A percentile compares a stretch with the other conserved stretches of the same genome.
Evolutionary conservation across 1,140 invertebrate species (phyloP).

Genomic region (Apis dorsata): DNA sequence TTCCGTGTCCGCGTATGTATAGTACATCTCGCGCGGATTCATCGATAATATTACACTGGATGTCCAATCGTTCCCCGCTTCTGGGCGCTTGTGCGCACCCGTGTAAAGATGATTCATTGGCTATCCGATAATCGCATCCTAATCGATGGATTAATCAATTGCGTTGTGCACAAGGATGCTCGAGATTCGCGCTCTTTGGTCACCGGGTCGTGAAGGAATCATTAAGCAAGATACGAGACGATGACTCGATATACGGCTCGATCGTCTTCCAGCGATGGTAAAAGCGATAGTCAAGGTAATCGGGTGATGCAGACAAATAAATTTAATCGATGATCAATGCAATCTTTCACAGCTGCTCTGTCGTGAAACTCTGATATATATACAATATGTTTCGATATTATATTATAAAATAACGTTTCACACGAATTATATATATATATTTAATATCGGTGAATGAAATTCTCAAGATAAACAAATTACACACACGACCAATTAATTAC

Average conservation of each 20-base stretch:
- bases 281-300: slow-evolving; percentile 24
- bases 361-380: background rate
- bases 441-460: too few species aligned
- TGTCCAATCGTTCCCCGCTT: slow-evolving; percentile 54
- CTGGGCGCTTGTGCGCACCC: background rate
- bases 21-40: slow-evolving; percentile 33
- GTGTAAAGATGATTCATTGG: slow-evolving; percentile 23
- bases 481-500: too few species aligned
- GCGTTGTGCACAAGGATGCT: slow-evolving; percentile 61
- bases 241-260: slow-evolving; percentile 14
- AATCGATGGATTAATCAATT: slow-evolving; percentile 57
- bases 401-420: too few species aligned
- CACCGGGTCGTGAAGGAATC: slow-evolving; percentile 53
- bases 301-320: background rate
- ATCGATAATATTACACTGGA: slow-evolving; percentile 69
- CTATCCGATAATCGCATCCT: slow-evolving; percentile 63
- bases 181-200: slow-evolving; percentile 60
- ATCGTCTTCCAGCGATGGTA: background rate
- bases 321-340: slow-evolving; percentile 4
- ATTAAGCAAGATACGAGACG: slow-evolving; percentile 31
- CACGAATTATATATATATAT: too few species aligned
- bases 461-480: too few species aligned
- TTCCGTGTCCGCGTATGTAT: slow-evolving; percentile 31
- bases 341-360: background rate
- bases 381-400: too few species aligned